Base-by-base conservation (phyloP, 2,888 invertebrate genomes). In the Heteromurus nitidus region DNA sequence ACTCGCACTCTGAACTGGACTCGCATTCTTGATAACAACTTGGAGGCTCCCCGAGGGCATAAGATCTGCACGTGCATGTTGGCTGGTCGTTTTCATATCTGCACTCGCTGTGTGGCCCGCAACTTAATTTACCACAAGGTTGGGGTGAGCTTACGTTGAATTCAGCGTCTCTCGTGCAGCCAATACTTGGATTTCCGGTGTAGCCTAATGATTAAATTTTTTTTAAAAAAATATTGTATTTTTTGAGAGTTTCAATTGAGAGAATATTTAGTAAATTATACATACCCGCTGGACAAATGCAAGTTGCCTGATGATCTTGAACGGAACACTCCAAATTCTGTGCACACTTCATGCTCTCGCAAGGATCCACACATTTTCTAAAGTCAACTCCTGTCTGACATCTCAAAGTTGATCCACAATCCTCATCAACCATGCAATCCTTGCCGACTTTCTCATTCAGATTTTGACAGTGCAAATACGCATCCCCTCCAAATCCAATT, bases 321-420 rank as follows among this genome's bases (percentile, higher is more conserved):
- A 82, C 84, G n/a, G 50, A 26, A 44, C 89, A 89, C 31, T 86
- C 85, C 2, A 88, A 87, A 79, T 88, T 87, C 5, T 83, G 82
- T 5, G 88, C 87, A 79, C 89, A 89, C 13, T 87, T 84, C 13
- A 73, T 30, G n/a, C 85, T 86, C 2, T 58, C 73, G 72, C 89
- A 89, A 5, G 88, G 88, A 85, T 89, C 88, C 2, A 86, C 82
- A 70, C 89, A 89, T 81, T 83, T 84, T 55, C 84, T 42, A 28
- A 3, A 11, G 47, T 16, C 47, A n/a, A 70, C 77, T 42, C 75
- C 80, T 3, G 81, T 83, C 30, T 85, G 79, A 72, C 85, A 85
- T n/a, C 83, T 64, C 5, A 83, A 55, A 5, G 30, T 42, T 16
- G 65, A 36, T 18, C 83, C 81, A 68, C 85, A 85, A 16, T 85